Evolutionary conservation across 2,888 invertebrate species (phyloP).

Genomic region (Andrena praecox): DNA sequence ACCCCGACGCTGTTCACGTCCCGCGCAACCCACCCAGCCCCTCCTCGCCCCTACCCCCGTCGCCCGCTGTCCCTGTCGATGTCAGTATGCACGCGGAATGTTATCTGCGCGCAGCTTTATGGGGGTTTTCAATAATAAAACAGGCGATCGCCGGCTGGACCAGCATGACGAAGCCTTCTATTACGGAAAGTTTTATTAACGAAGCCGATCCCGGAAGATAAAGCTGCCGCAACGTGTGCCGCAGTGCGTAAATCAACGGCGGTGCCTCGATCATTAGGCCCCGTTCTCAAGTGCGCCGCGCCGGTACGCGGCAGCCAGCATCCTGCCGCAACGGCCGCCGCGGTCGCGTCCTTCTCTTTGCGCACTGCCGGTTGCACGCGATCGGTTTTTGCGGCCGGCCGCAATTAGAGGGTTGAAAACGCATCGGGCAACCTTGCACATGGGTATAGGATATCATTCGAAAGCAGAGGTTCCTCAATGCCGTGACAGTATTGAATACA

Average conservation of each 20-base stretch:
- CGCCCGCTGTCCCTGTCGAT: constrained; percentile 30
- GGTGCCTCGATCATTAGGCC: constrained; percentile 66
- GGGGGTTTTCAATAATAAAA: constrained; percentile 74
- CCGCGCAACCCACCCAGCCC: not conserved
- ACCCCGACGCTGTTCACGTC: constrained; percentile 50
- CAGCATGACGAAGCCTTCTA: constrained; percentile 64
- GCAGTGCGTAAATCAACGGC: constrained; percentile 70
- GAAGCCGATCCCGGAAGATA: constrained; percentile 77
- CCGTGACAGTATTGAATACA: not conserved
- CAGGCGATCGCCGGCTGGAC: constrained; percentile 47
- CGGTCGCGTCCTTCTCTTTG: constrained; percentile 40
- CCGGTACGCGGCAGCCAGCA: constrained; percentile 19
- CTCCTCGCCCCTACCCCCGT: not conserved
- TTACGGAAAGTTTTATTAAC: constrained; percentile 75
- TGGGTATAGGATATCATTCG: constrained; percentile 9
- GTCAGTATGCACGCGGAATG: constrained; percentile 51
- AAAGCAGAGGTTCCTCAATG: no score
- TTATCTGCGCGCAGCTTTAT: constrained; percentile 68
- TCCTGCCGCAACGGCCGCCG: constrained; percentile 31
- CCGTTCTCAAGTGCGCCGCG: constrained; percentile 41
- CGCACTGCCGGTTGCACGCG: constrained; percentile 21
- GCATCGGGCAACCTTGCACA: not conserved
- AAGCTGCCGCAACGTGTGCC: constrained; percentile 64
- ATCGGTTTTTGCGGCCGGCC: constrained; percentile 38
- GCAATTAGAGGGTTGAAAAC: constrained; percentile 3